Base-by-base conservation (phyloP, 1,140 invertebrate species). In the Pectinophora gossypiella region DNA sequence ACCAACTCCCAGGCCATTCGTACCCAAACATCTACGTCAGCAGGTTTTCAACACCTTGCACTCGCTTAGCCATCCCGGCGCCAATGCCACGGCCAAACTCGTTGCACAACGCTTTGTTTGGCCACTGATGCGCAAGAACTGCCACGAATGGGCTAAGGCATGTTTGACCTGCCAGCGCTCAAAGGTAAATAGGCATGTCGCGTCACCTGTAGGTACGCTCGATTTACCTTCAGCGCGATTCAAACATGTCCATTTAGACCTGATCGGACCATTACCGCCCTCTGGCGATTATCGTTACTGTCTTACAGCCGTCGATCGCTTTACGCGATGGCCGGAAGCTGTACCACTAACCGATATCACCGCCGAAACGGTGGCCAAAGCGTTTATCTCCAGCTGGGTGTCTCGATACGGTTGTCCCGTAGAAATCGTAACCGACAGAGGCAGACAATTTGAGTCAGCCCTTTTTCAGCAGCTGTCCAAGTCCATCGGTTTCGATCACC, bases 401-500 rank as follows among this genome's bases (percentile, higher is more conserved):
- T 9, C 36, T 4, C 7, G 48, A 21, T 49, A 38, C 18, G 48
- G 48, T 13, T 50, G 48, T n/a, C 48, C 35, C 22, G n/a, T 20
- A 40, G 22, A 21, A 10, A 44, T 51, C n/a, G n/a, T n/a, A n/a
- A n/a, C n/a, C n/a, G n/a, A n/a, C n/a, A n/a, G n/a, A n/a, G n/a
- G n/a, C n/a, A 20, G 21, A 13, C 50, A 51, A 32, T 51, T 51
- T 15, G 50, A 51, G 16, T 51, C 50, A 10, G n/a, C 1, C 13
- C 27, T 27, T 16, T 51, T 27, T 23, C 2, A 51, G 4, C 27
- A 51, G 9, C 12, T 51, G 5, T 12, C 36, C 6, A 44, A 44
- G 19, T 27, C 32, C 0, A 22, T 21, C 3, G 42, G 50, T 2
- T 51, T 51, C 13, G 3, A 51, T 23, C 50, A 44, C 2, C 7